Evolutionary conservation across 23 tunicate genomes (phyloP).

Genomic region (Trididemnum clinides): DNA sequence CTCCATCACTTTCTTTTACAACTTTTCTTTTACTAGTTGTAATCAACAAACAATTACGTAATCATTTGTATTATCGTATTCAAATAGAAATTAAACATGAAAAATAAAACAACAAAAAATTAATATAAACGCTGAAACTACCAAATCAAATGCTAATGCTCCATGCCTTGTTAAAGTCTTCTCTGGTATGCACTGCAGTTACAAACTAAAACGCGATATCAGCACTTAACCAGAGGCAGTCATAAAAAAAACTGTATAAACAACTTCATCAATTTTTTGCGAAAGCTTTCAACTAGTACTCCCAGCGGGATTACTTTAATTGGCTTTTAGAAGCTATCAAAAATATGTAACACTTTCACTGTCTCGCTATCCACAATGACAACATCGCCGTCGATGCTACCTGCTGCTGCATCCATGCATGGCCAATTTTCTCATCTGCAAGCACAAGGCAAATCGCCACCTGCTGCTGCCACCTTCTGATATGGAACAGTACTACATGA

Average conservation of each 20-base stretch:
- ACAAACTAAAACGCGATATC: slow-evolving; percentile 26
- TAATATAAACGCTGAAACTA: slow-evolving; percentile 31
- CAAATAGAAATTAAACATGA: slow-evolving; percentile 26
- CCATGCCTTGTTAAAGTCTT: slow-evolving; percentile 33
- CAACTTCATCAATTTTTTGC: slow-evolving; percentile 22
- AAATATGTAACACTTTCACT: slow-evolving; percentile 30
- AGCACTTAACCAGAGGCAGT: slow-evolving; percentile 33
- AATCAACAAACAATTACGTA: slow-evolving; percentile 24
- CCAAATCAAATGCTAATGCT: slow-evolving; percentile 34
- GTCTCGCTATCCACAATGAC: slow-evolving; percentile 36
- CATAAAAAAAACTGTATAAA: slow-evolving; percentile 28
- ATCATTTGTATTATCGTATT: slow-evolving; percentile 24
- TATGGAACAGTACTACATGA: slow-evolving; percentile 24
- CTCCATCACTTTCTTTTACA: slow-evolving; percentile 34
- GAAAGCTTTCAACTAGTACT: slow-evolving; percentile 29
- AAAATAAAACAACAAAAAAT: slow-evolving; percentile 28
- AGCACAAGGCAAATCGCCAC: slow-evolving; percentile 36
- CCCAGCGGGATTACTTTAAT: slow-evolving; percentile 33
- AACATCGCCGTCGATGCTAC: slow-evolving; percentile 22
- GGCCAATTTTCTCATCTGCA: slow-evolving; percentile 28
- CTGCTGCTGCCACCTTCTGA: slow-evolving; percentile 25
- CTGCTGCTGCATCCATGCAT: slow-evolving; percentile 30
- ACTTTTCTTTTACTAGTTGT: slow-evolving; percentile 22
- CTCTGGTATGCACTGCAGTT: slow-evolving; percentile 37
- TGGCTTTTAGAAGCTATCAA: slow-evolving; percentile 34